Base-by-base conservation (phyloP, 2,888 invertebrate species). In the Graphium colonna region DNA sequence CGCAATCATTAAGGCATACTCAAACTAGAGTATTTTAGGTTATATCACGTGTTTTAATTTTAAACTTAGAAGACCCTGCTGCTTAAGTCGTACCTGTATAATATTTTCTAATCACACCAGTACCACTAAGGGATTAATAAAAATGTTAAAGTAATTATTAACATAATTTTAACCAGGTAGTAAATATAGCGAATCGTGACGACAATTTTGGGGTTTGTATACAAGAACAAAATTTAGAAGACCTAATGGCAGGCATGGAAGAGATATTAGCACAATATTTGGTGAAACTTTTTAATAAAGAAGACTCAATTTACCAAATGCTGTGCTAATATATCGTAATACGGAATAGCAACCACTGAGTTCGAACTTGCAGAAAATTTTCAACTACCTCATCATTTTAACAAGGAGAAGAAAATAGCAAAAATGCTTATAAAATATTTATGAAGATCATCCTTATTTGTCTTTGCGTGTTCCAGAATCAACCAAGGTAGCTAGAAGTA, bases 371-470 rank as follows among this genome's bases (percentile, higher is more conserved):
- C 58, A 38, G 54, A 60, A 52, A 49, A 58, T 52, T 58, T 40
- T 40, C 13, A 46, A 55, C 12, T 58, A 38, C 51, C 52, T 38
- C 54, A 58, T 40, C 47, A 51, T 18, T 60, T 60, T 47, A 58
- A 58, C 31, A 56, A 52, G 17, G 50, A 58, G 39, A 52, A 50
- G 38, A 39, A 60, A 52, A 40, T 54, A 36, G 58, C 58, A 50
- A 36, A 55, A 51, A 13, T 58, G 58, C 53, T 60, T 41, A n/a
- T n/a, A n/a, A n/a, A n/a, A n/a, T n/a, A n/a, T n/a, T n/a, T n/a
- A n/a, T n/a, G n/a, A n/a, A n/a, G 49, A 59, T 10, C 54, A 63
- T 57, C 59, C 60, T 33, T 49, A 28, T 13, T 55, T 63, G 47
- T 58, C 58, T 13, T 54, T 57, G 43, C 48, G 50, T 28, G 53